Evolutionary conservation across 2,888 invertebrate species (phyloP).

Genomic region (Dynastes maya): DNA sequence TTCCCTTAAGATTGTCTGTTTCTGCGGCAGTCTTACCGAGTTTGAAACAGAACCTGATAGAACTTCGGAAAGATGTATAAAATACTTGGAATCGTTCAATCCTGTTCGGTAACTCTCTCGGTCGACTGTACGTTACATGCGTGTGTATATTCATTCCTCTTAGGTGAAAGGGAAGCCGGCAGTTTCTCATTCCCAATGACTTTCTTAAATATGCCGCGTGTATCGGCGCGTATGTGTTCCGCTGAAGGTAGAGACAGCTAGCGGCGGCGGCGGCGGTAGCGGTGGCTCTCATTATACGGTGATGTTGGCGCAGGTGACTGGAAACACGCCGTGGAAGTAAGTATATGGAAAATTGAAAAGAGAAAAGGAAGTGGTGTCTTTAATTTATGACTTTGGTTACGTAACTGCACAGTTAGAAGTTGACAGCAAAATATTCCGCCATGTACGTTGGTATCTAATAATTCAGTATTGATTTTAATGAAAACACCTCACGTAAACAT

Average conservation of each 20-base stretch:
- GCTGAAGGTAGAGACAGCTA: conserved; percentile 1
- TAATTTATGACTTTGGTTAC: conserved; percentile 39
- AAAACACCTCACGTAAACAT: neutral
- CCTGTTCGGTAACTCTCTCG: neutral
- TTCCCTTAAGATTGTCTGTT: too few relatives aligned
- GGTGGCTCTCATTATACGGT: conserved; percentile 41
- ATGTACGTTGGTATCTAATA: neutral
- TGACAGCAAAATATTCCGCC: conserved; percentile 3
- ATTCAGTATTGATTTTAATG: neutral
- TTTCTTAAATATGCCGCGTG: conserved; percentile 67
- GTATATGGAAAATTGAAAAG: conserved; percentile 44
- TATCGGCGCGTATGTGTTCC: conserved; percentile 59
- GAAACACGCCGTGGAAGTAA: conserved; percentile 37
- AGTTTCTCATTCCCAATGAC: conserved; percentile 63
- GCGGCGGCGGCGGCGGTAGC: conserved; percentile 1
- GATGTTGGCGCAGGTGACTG: conserved; percentile 44
- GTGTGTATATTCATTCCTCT: conserved; percentile 37
- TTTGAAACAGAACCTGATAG: too few relatives aligned
- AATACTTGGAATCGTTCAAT: neutral
- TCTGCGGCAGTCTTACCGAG: too few relatives aligned
- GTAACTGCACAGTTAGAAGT: conserved; percentile 6
- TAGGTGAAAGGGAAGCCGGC: conserved; percentile 56
- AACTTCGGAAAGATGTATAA: too few relatives aligned
- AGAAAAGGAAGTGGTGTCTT: conserved; percentile 34
- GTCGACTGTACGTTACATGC: conserved; percentile 31